These are phyloP conservation scores for Stenopsyche tienmushanensis DNA, from an alignment of 1,140 invertebrate genomes.

Conservation along the genomic window DNA sequence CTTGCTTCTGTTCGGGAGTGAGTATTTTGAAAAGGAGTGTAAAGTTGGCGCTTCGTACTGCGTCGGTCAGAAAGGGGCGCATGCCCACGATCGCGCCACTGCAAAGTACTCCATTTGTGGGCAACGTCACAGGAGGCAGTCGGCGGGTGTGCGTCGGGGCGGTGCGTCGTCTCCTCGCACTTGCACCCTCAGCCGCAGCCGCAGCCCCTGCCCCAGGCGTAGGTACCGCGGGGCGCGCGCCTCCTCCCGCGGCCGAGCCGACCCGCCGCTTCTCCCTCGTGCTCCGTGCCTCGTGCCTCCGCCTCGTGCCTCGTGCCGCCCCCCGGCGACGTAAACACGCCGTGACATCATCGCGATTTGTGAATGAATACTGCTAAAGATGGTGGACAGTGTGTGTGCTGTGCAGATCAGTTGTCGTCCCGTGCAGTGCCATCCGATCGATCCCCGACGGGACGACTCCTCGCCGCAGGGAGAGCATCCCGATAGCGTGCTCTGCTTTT, in stretches of 20 bases:
- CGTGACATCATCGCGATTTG: not conserved
- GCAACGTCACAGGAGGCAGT: not conserved
- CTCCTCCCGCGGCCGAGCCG: not conserved
- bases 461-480: no score
- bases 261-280: not conserved
- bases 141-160: not conserved
- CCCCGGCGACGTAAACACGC: no score
- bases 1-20: no score
- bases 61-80: conserved; percentile 2
- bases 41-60: not conserved
- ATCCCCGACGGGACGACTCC: no score
- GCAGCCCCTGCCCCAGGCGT: not conserved
- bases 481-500: no score
- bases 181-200: not conserved
- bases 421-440: no score
- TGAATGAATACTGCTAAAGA: not conserved
- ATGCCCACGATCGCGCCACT: not conserved
- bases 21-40: no score
- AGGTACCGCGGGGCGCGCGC: not conserved
- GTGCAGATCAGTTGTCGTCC: no score
- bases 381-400: not conserved
- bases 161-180: not conserved
- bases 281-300: not conserved
- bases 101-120: not conserved
- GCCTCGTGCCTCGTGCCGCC: not conserved